These are phyloP conservation scores for Medauroidea extradentata DNA, from an alignment of 1,140 invertebrate species.

Conservation along the genomic window DNA sequence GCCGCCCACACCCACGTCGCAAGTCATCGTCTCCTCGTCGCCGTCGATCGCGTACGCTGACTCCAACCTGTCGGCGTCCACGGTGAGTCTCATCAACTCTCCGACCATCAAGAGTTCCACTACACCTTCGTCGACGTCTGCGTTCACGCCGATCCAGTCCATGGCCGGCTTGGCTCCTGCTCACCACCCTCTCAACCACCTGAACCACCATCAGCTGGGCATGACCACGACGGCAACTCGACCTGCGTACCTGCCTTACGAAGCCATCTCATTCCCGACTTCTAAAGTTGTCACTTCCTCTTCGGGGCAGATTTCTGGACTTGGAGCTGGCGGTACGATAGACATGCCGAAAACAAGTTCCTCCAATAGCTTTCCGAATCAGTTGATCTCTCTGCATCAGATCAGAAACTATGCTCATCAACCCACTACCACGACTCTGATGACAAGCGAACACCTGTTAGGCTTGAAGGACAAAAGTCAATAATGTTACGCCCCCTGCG, in stretches of 20 bases:
- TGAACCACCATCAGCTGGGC: conserved; percentile 54
- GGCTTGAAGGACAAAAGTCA: conserved; percentile 52
- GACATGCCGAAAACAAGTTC: conserved; percentile 47
- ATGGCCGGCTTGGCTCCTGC: conserved; percentile 46
- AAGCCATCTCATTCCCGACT: conserved; percentile 79
- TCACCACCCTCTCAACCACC: conserved; percentile 56
- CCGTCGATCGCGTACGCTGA: conserved; percentile 31
- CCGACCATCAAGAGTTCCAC: conserved; percentile 35
- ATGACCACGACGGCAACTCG: conserved; percentile 55
- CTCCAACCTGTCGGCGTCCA: conserved; percentile 29
- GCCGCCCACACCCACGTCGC: conserved; percentile 33
- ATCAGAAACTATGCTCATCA: conserved; percentile 95
- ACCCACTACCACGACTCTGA: conserved; percentile 58
- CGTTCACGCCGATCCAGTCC: conserved; percentile 85
- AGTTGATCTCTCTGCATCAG: conserved; percentile 92
- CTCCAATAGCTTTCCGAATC: conserved; percentile 81
- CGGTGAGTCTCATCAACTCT: conserved; percentile 10
- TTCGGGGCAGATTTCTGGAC: conserved; percentile 40
- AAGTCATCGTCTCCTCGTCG: conserved; percentile 10
- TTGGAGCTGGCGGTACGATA: conserved; percentile 40
- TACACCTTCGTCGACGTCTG: conserved; percentile 65
- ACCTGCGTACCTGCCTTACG: conserved; percentile 80
- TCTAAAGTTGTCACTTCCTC: conserved; percentile 46
- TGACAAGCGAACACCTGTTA: conserved; percentile 51
- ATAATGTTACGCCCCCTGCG: conserved; percentile 20